These are phyloP conservation scores for Rallus crepitans DNA, from an alignment of 2,797 vertebrate species.

Conservation along the genomic window DNA sequence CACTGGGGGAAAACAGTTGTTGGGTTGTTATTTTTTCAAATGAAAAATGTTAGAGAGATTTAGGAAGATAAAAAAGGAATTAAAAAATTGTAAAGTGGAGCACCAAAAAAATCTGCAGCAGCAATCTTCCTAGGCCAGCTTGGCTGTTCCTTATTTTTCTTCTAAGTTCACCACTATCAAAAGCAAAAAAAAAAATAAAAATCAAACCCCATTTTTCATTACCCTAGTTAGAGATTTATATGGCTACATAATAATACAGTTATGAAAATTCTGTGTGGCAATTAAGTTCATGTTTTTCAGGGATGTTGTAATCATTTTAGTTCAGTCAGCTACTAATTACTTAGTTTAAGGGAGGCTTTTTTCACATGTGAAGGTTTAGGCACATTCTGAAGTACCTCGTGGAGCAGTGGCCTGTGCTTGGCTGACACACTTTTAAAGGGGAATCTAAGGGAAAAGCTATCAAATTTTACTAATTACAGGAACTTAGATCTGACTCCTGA, in stretches of 20 bases:
- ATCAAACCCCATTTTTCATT: background rate
- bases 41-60: background rate
- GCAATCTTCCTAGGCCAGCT: background rate
- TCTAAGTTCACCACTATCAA: background rate
- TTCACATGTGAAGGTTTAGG: background rate
- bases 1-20: background rate
- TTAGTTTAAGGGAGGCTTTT: background rate
- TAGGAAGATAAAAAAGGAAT: background rate
- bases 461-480: background rate
- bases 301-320: fast-evolving
- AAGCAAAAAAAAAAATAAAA: background rate
- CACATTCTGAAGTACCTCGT: background rate
- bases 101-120: background rate
- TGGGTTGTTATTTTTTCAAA: background rate
- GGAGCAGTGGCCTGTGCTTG: background rate
- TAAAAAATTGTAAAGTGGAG: background rate
- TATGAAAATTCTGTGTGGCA: background rate
- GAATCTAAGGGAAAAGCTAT: background rate
- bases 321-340: background rate
- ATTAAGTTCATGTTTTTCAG: background rate
- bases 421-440: background rate
- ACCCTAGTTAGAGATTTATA: background rate
- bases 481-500: background rate
- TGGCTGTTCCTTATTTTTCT: background rate
- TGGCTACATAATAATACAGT: background rate